A percentile compares a stretch with the other conserved stretches of the same genome.
phyloP scores from a whole-genome alignment of 2,888 invertebrate species.

The Lissocephala sabroskyi region DNA sequence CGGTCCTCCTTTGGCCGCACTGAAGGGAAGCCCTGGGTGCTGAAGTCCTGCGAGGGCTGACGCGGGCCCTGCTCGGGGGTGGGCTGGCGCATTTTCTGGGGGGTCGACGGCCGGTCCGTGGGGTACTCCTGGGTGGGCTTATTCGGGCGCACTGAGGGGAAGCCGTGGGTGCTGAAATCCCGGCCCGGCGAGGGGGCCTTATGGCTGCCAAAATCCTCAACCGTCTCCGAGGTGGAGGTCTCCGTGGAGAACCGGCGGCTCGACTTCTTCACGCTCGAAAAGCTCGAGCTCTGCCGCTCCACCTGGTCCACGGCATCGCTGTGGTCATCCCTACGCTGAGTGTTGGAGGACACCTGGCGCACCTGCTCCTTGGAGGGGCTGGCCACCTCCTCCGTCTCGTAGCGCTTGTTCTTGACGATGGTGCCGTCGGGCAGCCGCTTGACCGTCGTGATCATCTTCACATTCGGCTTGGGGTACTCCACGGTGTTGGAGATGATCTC shows the following conservation, averaged over 20 bases:
- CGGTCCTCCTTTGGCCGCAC: constrained; percentile 15
- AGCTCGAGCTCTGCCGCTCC: constrained; percentile 47
- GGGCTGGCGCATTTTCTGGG: constrained; percentile 30
- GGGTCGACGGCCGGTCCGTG: constrained; percentile 39
- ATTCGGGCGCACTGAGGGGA: constrained; percentile 54
- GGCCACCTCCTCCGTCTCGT: constrained; percentile 75
- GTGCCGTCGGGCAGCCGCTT: constrained; percentile 79
- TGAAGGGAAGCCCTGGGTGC: constrained; percentile 12
- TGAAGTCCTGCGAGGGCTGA: constrained; percentile 38
- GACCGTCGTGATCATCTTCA: constrained; percentile 79
- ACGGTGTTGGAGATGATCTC: constrained; percentile 76
- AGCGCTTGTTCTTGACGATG: constrained; percentile 79
- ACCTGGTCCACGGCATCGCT: constrained; percentile 57
- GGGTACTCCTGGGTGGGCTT: constrained; percentile 60
- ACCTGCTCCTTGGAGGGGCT: constrained; percentile 34
- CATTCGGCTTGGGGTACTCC: constrained; percentile 79
- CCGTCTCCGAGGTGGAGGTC: constrained; percentile 68
- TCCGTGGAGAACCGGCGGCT: constrained; percentile 68
- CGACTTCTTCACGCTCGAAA: constrained; percentile 66
- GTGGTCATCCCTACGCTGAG: constrained; percentile 30
- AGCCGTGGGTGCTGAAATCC: constrained; percentile 59
- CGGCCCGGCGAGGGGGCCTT: constrained; percentile 21
- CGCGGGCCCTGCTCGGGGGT: constrained; percentile 45
- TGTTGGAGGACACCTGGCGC: constrained; percentile 34
- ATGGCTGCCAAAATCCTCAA: constrained; percentile 48